Evolutionary conservation across 2,888 invertebrate species (phyloP).

Genomic region (Serrognathus titanus): DNA sequence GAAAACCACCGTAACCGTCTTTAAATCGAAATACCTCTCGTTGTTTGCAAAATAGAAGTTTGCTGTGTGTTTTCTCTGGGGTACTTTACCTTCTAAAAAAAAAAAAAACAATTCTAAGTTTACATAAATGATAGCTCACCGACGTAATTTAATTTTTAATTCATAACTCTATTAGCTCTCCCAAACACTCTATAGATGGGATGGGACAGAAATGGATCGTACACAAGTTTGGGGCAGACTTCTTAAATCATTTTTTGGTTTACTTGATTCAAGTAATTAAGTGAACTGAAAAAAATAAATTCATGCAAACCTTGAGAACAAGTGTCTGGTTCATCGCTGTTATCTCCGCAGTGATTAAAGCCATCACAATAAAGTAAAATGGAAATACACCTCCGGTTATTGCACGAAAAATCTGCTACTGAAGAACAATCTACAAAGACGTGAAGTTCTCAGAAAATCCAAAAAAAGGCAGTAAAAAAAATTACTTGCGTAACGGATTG

Average conservation of each 20-base stretch:
- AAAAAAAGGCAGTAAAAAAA: conserved; percentile 12
- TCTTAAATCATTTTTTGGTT: too few relatives aligned
- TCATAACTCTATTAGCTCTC: too few relatives aligned
- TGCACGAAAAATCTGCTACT: conserved; percentile 66
- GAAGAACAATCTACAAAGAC: conserved; percentile 59
- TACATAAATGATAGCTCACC: neutral
- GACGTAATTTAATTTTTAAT: too few relatives aligned
- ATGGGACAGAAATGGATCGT: too few relatives aligned
- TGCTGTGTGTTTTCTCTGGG: conserved; percentile 52
- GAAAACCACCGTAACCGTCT: conserved; percentile 63
- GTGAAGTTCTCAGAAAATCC: neutral
- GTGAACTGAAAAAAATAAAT: neutral
- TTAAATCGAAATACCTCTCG: conserved; percentile 62
- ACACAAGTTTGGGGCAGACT: too few relatives aligned
- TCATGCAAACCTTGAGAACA: conserved; percentile 53
- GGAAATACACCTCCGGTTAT: conserved; percentile 68
- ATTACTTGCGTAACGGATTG: conserved; percentile 67
- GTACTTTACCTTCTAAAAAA: too few relatives aligned
- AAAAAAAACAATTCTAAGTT: neutral
- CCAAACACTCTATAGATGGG: too few relatives aligned
- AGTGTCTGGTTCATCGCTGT: conserved; percentile 63
- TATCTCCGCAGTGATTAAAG: conserved; percentile 74
- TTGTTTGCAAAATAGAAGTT: conserved; percentile 71
- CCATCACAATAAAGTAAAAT: conserved; percentile 68
- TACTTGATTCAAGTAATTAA: neutral